These are phyloP conservation scores for Dascyllus trimaculatus DNA, from an alignment of 2,113 vertebrate genomes.

Conservation along the genomic window DNA sequence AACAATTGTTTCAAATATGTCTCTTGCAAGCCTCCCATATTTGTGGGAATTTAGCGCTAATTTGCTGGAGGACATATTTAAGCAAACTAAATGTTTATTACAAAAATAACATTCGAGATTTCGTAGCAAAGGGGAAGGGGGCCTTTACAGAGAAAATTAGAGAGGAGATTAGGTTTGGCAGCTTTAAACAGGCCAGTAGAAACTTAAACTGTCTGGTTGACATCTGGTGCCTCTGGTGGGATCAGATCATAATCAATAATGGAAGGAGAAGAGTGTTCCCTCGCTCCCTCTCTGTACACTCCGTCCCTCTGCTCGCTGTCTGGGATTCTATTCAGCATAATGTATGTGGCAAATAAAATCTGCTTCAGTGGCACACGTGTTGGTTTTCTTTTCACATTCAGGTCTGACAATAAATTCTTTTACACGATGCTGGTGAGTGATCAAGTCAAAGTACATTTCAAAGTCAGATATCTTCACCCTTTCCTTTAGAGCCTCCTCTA, in stretches of 20 bases:
- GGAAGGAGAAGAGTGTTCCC: constrained; percentile 68
- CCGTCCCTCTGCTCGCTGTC: constrained; percentile 29
- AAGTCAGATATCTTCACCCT: not conserved
- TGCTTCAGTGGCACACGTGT: not conserved
- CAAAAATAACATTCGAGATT: not conserved
- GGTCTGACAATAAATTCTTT: not conserved
- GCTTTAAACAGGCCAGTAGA: constrained; percentile 77
- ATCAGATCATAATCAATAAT: constrained; percentile 85
- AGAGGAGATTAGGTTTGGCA: constrained; percentile 61
- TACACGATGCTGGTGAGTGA: not conserved
- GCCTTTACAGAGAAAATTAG: not conserved
- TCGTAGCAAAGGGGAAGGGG: not conserved
- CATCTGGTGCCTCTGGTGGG: constrained; percentile 74
- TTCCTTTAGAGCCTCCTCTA: not conserved
- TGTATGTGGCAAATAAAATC: not conserved
- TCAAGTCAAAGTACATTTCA: not conserved
- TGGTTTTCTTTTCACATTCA: not conserved
- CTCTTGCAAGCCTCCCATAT: too few relatives aligned
- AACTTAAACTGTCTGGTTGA: constrained; percentile 78
- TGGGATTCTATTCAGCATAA: not conserved
- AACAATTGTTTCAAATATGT: too few relatives aligned
- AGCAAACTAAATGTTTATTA: not conserved
- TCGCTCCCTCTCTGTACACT: constrained; percentile 59
- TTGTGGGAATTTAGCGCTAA: not conserved
- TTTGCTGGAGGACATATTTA: not conserved